phyloP scores from a whole-genome alignment of 2,797 vertebrate genomes.

The Loriculus beryllinus region DNA sequence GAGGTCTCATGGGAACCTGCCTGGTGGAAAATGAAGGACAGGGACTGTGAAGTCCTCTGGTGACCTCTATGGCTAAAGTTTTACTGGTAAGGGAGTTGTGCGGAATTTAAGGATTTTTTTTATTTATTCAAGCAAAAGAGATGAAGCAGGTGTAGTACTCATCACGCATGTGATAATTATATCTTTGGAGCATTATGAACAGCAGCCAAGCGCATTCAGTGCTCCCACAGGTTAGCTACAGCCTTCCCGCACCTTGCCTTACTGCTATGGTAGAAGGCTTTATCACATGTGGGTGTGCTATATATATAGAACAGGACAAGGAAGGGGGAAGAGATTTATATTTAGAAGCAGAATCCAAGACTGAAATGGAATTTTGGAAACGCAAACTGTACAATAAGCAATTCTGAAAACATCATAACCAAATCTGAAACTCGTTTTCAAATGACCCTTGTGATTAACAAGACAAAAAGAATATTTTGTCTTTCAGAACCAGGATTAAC shows the following conservation, averaged over 20 bases:
- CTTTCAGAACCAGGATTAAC: neutral
- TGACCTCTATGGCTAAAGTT: neutral
- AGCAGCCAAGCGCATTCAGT: slow-evolving; percentile 46
- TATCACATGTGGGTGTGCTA: slow-evolving; percentile 54
- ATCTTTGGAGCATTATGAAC: slow-evolving; percentile 52
- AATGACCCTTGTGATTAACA: neutral
- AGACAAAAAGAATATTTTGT: neutral
- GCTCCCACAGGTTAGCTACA: slow-evolving; percentile 53
- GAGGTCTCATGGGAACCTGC: neutral
- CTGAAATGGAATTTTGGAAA: slow-evolving; percentile 31
- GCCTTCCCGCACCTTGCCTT: slow-evolving; percentile 23
- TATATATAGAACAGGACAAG: slow-evolving; percentile 56
- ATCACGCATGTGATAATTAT: slow-evolving; percentile 66
- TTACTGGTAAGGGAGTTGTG: neutral
- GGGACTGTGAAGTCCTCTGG: neutral
- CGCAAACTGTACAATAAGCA: neutral
- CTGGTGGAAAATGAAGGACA: neutral
- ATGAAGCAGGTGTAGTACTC: slow-evolving; percentile 71
- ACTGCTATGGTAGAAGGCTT: slow-evolving; percentile 63
- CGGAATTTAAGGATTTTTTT: slow-evolving; percentile 7
- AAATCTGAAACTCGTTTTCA: neutral
- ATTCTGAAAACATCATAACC: neutral
- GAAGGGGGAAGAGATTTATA: slow-evolving; percentile 56
- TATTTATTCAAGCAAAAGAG: slow-evolving; percentile 54
- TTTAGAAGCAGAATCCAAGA: slow-evolving; percentile 61